Evolutionary conservation across 2,888 invertebrate species (phyloP), one percentile per base, ranked within the genome.

Genomic region (Acleris laterana): DNA sequence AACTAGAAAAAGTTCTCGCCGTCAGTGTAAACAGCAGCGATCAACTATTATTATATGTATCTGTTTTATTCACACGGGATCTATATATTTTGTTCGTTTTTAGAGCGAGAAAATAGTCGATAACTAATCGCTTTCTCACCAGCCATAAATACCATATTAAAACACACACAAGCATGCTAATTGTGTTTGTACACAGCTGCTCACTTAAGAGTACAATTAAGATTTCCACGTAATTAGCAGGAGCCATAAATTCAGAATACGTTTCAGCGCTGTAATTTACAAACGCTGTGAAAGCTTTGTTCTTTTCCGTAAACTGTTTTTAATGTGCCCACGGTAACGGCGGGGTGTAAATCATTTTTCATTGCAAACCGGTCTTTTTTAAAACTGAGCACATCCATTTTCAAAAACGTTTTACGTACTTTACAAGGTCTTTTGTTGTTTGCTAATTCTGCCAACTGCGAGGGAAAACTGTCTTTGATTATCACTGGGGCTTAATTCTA

Each of bases 201-300:
- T 42, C 55, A 6, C 55, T 22, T 42, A 20, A 55, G 55, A 7
- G 42, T 42, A 38, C 38, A 55, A 55, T 55, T 55, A 55, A 55
- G 55, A 55, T 42, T 55, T 55, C 55, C 55, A 38, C 38, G 55
- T 55, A 55, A 55, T 55, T 55, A 55, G 55, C 42, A 22, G 55
- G 22, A n/a, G 16, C 42, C 55, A 55, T 55, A 55, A 55, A 55
- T 55, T 42, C 55, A 55, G 55, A 16, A 42, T 42, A 38, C 38
- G 7, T 55, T 38, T 19, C 53, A 53, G 19, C 38, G 17, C 7
- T 28, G 42, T 55, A n/a, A 55, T 55, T 55, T 55, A 55, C 42
- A 55, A 46, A n/a, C n/a, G 55, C 42, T 13, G 55, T 22, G 42
- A 42, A 51, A 38, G 53, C 55, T 55, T 55, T 55, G 55, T 55